Evolutionary conservation across 1,140 invertebrate genomes (phyloP).

Genomic region (Lepidurus apus): DNA sequence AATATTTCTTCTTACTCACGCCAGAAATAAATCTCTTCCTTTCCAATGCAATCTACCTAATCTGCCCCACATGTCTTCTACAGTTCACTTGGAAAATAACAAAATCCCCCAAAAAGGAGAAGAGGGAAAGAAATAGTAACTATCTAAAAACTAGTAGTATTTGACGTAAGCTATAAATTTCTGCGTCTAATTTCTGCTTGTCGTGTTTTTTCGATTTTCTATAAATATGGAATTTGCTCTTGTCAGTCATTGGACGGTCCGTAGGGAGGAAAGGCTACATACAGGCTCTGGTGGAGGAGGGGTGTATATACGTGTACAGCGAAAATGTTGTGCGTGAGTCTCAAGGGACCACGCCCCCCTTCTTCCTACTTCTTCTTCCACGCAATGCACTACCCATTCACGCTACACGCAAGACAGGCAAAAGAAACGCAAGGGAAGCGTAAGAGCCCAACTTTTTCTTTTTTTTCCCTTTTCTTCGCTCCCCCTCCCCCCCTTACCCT

Average conservation of each 20-base stretch:
- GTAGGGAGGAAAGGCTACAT: neutral
- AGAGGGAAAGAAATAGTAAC: no score
- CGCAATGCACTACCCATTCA: conserved; percentile 1
- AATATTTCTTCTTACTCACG: no score
- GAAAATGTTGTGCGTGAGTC: conserved; percentile 3
- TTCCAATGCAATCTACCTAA: no score
- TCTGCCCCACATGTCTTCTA: no score
- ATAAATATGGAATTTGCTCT: conserved; percentile 13
- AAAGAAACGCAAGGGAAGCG: neutral
- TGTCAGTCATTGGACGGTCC: conserved; percentile 15
- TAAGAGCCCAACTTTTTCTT: neutral
- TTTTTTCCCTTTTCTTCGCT: neutral
- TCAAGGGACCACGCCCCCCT: conserved; percentile 3
- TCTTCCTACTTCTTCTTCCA: neutral
- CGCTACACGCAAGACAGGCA: neutral
- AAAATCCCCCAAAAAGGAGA: no score
- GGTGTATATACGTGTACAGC: neutral
- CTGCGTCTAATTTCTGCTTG: conserved; percentile 10
- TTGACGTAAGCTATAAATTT: neutral
- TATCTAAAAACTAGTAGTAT: neutral
- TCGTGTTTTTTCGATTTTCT: neutral
- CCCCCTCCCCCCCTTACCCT: neutral
- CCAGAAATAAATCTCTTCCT: no score
- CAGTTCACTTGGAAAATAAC: no score
- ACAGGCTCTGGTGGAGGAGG: neutral